Conservation (phyloP, 2,113 vertebrate genomes). For the Lanius collurio region DNA sequence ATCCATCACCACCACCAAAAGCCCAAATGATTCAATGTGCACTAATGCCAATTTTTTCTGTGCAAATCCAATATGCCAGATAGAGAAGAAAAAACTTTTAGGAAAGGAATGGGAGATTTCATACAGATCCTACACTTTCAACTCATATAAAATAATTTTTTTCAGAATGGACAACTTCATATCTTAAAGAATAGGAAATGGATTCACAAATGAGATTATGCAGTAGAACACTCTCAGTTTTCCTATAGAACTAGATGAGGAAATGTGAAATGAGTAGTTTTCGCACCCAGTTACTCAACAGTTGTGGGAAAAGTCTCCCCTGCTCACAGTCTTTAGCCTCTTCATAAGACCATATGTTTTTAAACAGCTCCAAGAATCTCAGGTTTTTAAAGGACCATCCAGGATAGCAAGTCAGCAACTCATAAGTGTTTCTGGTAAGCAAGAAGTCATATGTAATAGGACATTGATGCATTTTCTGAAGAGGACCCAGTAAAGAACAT, state of each 20-base stretch:
- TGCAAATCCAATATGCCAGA: background rate
- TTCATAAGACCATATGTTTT: background rate
- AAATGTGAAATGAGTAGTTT: background rate
- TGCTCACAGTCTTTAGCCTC: background rate
- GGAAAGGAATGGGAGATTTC: background rate
- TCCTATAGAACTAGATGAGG: background rate
- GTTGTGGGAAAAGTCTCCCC: background rate
- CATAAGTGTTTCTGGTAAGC: background rate
- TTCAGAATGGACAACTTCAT: background rate
- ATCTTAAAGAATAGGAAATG: background rate
- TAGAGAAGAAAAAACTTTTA: background rate
- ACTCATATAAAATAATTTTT: background rate
- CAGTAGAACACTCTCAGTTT: background rate
- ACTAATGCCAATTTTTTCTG: background rate
- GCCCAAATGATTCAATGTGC: background rate
- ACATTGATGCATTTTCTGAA: background rate
- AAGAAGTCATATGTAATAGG: background rate
- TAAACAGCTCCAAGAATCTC: background rate
- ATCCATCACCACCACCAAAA: background rate
- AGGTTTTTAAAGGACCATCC: background rate
- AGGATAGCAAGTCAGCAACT: background rate
- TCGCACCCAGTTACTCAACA: background rate
- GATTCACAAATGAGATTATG: background rate
- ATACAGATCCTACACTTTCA: background rate
- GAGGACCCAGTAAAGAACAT: background rate